phyloP scores from a whole-genome alignment of 2,888 invertebrate genomes.

The Ptycholaimellus sp. region DNA sequence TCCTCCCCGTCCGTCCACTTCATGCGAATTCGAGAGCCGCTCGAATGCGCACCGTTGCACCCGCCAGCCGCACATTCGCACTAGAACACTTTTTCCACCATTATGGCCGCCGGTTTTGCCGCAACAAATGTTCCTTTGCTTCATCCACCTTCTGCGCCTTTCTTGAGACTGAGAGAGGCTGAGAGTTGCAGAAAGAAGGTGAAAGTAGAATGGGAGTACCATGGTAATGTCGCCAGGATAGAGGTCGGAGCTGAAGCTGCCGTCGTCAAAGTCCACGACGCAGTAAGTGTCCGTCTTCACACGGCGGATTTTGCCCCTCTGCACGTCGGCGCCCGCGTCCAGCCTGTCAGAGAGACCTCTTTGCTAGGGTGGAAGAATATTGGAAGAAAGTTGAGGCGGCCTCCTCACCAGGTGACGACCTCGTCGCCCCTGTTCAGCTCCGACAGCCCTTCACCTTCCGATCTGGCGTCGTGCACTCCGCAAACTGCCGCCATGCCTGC shows the following conservation, averaged over 20 bases:
- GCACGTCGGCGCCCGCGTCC: constrained; percentile 28
- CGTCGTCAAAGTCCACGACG: constrained; percentile 39
- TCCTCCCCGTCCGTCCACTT: constrained; percentile 3
- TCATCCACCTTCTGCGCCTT: no score
- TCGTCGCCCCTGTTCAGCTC: constrained; percentile 24
- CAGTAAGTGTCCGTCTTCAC: constrained; percentile 34
- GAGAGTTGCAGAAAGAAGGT: no score
- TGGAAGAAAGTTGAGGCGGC: constrained; percentile 27
- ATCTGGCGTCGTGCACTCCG: no score
- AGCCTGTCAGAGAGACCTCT: neutral
- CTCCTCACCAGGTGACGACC: constrained; percentile 41
- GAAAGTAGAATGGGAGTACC: no score
- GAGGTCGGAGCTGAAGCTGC: constrained; percentile 38
- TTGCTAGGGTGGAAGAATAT: neutral
- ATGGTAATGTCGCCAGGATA: constrained; percentile 26
- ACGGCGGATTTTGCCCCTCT: constrained; percentile 33
- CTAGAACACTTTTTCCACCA: no score
- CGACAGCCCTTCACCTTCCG: constrained; percentile 8
- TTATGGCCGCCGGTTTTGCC: no score
- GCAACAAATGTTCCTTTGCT: no score
- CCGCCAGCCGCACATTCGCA: constrained; percentile 3
- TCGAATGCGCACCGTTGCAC: constrained; percentile 5
- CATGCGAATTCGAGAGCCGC: constrained; percentile 4
- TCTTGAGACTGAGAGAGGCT: no score
- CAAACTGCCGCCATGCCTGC: no score